phyloP scores from a whole-genome alignment of 1,140 invertebrate species.

The Ceratoteleas bidentatus region DNA sequence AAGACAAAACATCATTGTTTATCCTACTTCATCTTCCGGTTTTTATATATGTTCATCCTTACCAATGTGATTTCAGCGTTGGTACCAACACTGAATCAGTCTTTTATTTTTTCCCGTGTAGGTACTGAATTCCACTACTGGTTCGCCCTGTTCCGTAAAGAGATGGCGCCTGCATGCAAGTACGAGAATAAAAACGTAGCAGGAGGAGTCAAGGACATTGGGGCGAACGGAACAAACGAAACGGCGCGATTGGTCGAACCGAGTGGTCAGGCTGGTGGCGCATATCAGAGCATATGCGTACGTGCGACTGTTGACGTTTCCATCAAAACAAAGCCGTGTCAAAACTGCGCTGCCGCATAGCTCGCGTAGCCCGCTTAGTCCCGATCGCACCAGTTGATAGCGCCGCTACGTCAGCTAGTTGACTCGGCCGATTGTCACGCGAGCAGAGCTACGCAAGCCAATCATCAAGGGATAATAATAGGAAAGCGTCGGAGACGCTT shows the following conservation, averaged over 20 bases:
- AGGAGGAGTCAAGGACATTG: conserved; percentile 15
- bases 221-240: background rate
- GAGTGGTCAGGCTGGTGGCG: conserved; percentile 15
- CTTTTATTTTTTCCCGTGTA: no score
- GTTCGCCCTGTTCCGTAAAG: background rate
- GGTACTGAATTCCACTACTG: no score
- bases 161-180: conserved; percentile 9
- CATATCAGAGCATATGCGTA: conserved; percentile 36
- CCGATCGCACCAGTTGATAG: conserved; percentile 26
- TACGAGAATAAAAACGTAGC: conserved; percentile 4
- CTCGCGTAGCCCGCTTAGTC: conserved; percentile 9
- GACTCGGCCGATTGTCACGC: conserved; percentile 15
- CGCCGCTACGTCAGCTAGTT: conserved; percentile 14
- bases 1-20: no score
- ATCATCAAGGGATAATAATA: no score
- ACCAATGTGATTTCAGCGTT: no score
- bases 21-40: no score
- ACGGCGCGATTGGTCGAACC: conserved; percentile 20
- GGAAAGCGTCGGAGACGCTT: background rate
- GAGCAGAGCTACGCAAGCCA: background rate
- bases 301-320: conserved; percentile 49
- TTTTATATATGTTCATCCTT: no score
- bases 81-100: no score
- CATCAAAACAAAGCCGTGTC: conserved; percentile 54
- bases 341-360: conserved; percentile 28